phyloP scores from a whole-genome alignment of 2,113 vertebrate species.

The Pomatorhinus ruficollis region DNA sequence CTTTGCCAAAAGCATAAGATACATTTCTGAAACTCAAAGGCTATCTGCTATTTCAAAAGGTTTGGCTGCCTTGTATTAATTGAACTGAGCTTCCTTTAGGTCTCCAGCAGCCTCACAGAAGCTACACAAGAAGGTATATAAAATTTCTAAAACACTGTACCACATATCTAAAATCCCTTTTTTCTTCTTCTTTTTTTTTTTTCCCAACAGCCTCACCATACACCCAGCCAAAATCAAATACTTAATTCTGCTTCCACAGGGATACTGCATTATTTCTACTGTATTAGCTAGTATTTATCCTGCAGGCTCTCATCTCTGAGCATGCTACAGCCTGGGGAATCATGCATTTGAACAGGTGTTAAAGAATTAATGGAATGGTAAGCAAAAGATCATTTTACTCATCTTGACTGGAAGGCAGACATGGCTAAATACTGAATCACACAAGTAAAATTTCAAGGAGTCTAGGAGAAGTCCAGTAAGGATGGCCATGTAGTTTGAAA shows the following conservation, averaged over 20 bases:
- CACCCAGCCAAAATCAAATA: background rate
- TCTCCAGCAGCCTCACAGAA: background rate
- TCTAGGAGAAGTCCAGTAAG: background rate
- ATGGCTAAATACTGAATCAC: background rate
- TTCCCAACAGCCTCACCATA: background rate
- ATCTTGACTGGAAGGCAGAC: background rate
- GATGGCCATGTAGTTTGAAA: background rate
- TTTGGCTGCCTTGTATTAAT: background rate
- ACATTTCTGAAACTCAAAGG: conserved; percentile 26
- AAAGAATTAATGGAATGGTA: background rate
- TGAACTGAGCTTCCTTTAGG: background rate
- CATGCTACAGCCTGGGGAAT: background rate
- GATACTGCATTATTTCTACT: background rate
- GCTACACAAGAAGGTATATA: background rate
- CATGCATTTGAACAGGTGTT: background rate
- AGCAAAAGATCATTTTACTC: background rate
- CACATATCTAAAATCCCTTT: background rate
- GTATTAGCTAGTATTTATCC: background rate
- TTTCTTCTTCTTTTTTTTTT: background rate
- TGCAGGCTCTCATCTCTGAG: background rate
- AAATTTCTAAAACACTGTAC: background rate
- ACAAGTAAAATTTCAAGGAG: background rate
- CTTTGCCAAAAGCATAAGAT: conserved; percentile 55
- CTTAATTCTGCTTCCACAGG: background rate
- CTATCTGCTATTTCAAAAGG: conserved; percentile 28